A percentile compares a stretch with the other conserved stretches of the same genome.
Conservation (phyloP, 2,113 vertebrate genomes). For the Seriola aureovittata region DNA sequence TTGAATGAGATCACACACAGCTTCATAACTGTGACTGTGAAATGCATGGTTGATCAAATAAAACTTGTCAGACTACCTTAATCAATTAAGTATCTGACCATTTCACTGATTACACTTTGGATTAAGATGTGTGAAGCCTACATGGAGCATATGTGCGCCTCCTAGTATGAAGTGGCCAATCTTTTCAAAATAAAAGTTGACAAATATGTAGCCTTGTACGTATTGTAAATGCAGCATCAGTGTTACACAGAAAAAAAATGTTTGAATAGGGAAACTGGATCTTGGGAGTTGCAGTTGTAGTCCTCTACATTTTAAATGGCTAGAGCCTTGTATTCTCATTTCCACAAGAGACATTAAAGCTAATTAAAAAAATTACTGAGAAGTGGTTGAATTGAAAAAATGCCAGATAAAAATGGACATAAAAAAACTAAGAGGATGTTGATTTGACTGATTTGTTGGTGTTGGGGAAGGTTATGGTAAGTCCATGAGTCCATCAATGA, state of each 20-base stretch:
- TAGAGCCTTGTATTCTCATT: neutral
- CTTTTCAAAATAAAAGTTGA: constrained; percentile 52
- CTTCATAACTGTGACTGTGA: constrained; percentile 18
- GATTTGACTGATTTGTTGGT: too few species aligned
- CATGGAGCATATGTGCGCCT: neutral
- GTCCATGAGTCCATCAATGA: neutral
- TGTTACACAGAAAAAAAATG: too few species aligned
- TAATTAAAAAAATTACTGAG: too few species aligned
- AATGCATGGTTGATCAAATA: neutral
- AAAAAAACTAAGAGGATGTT: too few species aligned
- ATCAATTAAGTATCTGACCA: neutral
- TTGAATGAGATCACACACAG: constrained; percentile 5
- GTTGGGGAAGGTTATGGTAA: too few species aligned
- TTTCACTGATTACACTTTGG: neutral
- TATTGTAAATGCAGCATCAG: too few species aligned
- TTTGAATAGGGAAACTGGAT: too few species aligned
- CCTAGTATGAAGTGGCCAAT: neutral
- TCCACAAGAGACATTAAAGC: too few species aligned
- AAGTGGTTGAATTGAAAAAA: too few species aligned
- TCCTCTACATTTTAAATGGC: neutral
- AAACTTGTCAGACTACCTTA: constrained; percentile 24
- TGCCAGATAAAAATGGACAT: too few species aligned
- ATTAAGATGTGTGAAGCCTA: neutral
- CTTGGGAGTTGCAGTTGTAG: too few species aligned
- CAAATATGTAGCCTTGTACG: too few species aligned